These are phyloP conservation scores for Xiphorhynchus erythropygius DNA, from an alignment of 2,797 vertebrate genomes.

Conservation along the genomic window DNA sequence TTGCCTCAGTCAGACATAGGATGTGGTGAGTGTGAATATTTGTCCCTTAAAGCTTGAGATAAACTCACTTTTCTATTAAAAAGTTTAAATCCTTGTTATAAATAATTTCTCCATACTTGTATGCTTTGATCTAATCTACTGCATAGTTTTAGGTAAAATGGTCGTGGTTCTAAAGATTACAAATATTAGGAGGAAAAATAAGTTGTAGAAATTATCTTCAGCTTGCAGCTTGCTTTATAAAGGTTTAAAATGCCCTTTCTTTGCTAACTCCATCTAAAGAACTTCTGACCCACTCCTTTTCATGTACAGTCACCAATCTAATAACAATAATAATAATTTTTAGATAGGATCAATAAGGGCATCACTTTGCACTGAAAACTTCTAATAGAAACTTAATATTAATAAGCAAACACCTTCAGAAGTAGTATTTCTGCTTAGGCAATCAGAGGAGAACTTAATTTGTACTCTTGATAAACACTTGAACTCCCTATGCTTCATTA, in stretches of 20 bases:
- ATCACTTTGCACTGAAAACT: conserved; percentile 53
- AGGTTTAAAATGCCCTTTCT: conserved; percentile 67
- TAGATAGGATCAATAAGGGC: conserved; percentile 51
- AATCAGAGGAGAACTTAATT: conserved; percentile 31
- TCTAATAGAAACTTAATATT: conserved; percentile 46
- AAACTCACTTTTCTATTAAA: conserved; percentile 65
- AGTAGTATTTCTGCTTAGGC: neutral
- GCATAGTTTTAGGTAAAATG: conserved; percentile 64
- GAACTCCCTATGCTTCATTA: neutral
- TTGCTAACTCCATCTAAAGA: conserved; percentile 37
- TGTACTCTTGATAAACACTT: conserved; percentile 19
- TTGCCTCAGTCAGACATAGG: conserved; percentile 32
- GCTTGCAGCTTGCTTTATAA: conserved; percentile 70
- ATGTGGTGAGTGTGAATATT: neutral
- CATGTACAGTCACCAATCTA: conserved; percentile 45
- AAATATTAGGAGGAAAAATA: conserved; percentile 65
- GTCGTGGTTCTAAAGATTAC: conserved; percentile 63
- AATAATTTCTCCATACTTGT: conserved; percentile 54
- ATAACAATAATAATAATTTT: conserved; percentile 38
- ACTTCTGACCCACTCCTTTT: conserved; percentile 42
- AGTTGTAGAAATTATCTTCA: conserved; percentile 72
- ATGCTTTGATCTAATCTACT: conserved; percentile 70
- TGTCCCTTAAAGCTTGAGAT: conserved; percentile 42
- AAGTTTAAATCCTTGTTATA: conserved; percentile 66
- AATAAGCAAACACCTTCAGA: conserved; percentile 52